A percentile compares a stretch with the other conserved stretches of the same genome.
These are phyloP conservation scores for Hipposideros armiger DNA, from an alignment of 2,113 vertebrate genomes.

Conservation along the genomic window DNA sequence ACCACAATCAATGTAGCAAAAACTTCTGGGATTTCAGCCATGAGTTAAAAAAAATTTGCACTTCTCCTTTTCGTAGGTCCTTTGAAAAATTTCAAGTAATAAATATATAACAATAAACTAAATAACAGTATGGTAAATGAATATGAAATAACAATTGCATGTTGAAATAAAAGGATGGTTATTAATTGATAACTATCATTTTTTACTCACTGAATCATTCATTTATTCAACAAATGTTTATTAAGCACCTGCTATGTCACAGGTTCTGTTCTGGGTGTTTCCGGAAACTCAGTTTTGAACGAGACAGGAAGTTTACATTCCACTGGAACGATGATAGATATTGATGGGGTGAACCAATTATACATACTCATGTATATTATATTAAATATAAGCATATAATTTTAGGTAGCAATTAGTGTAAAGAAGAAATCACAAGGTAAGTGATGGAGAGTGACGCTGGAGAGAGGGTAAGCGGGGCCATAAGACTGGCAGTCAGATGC, in stretches of 20 bases:
- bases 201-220: background rate
- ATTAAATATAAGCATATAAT: background rate
- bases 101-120: background rate
- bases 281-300: constrained; percentile 11
- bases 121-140: background rate
- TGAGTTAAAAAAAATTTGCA: background rate
- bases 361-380: background rate
- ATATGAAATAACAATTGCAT: background rate
- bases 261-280: background rate
- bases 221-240: background rate
- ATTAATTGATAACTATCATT: background rate
- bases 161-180: background rate
- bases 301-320: background rate
- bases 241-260: background rate
- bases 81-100: constrained; percentile 21
- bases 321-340: background rate
- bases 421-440: background rate
- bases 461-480: background rate
- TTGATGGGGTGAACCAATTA: background rate
- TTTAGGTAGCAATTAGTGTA: background rate
- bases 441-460: background rate
- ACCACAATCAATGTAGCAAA: constrained; percentile 51
- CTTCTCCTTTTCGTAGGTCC: background rate
- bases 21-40: background rate
- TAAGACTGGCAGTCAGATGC: background rate